phyloP scores from a whole-genome alignment of 2,797 vertebrate genomes.

The Podarcis lilfordi region DNA sequence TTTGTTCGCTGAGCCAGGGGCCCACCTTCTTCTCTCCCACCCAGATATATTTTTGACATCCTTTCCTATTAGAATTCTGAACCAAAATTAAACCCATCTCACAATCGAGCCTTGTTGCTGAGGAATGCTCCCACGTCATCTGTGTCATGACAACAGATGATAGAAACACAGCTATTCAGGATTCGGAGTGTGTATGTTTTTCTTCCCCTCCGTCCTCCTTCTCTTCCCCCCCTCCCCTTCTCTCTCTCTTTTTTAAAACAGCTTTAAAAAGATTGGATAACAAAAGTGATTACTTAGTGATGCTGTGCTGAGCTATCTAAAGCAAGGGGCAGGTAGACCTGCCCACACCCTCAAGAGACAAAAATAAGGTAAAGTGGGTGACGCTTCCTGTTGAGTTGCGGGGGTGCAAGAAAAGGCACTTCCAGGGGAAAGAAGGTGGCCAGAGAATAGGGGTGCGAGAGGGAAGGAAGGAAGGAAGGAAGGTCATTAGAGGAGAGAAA shows the following conservation, averaged over 20 bases:
- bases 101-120: conserved; percentile 77
- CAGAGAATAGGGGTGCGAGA: background rate
- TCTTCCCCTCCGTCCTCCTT: conserved; percentile 12
- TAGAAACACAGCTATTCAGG: conserved; percentile 79
- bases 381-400: conserved; percentile 58
- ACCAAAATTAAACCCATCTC: conserved; percentile 83
- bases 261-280: conserved; percentile 72
- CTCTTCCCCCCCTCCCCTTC: background rate
- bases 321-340: conserved; percentile 57
- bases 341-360: conserved; percentile 59
- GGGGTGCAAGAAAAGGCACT: conserved; percentile 53
- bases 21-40: conserved; percentile 65
- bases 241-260: conserved; percentile 62
- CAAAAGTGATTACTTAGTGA: conserved; percentile 66
- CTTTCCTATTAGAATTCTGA: conserved; percentile 79
- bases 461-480: no score
- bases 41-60: conserved; percentile 70
- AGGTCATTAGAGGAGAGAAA: background rate
- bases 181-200: conserved; percentile 67
- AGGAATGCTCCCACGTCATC: conserved; percentile 80
- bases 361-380: conserved; percentile 66
- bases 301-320: conserved; percentile 51
- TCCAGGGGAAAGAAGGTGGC: conserved; percentile 1
- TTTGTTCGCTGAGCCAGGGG: conserved; percentile 61
- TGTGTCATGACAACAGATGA: conserved; percentile 84